Base-by-base conservation (phyloP, 2,888 invertebrate genomes). In the Euclidia mi region DNA sequence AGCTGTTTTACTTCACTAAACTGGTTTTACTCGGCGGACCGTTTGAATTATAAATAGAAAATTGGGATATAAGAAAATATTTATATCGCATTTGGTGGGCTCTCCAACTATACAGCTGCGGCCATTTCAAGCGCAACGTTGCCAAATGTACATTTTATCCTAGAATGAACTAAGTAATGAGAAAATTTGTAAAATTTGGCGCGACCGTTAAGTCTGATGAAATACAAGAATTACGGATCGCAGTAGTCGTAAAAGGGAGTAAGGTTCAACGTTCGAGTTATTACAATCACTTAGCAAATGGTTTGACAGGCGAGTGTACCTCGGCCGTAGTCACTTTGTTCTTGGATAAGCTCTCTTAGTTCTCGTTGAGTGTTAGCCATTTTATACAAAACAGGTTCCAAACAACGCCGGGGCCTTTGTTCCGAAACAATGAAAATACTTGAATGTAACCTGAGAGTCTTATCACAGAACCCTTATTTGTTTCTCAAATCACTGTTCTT, bases 391-490 rank as follows among this genome's bases (percentile, higher is more conserved):
- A 90, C 85, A 85, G 84, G 83, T 87, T 87, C 78, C 79, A 85
- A 81, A 87, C 85, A 87, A 85, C 80, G 79, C 73, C 75, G 70
- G 64, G 68, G 73, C 85, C 79, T 89, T 92, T 91, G 90, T 91
- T 90, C 82, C 60, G 59, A 66, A 84, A 91, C 90, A 91, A 91
- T 88, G 89, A 84, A 81, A 85, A 82, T 84, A 81, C 89, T 89
- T 84, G 81, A 87, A 84, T 87, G 80, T 86, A 81, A 87, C 84
- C 84, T 77, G 82, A 85, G 85, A 85, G 79, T 82, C 88, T 91
- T 91, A 91, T 90, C 90, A 77, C 77, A 65, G 78, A 79, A 78
- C 82, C 86, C 87, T 87, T 87, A 90, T 91, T 91, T 91, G 90
- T 88, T 88, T 81, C 80, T 72, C 74, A 80, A 84, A 88, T 89